Conservation (phyloP, 2,797 vertebrate genomes). For the Anabas testudineus region DNA sequence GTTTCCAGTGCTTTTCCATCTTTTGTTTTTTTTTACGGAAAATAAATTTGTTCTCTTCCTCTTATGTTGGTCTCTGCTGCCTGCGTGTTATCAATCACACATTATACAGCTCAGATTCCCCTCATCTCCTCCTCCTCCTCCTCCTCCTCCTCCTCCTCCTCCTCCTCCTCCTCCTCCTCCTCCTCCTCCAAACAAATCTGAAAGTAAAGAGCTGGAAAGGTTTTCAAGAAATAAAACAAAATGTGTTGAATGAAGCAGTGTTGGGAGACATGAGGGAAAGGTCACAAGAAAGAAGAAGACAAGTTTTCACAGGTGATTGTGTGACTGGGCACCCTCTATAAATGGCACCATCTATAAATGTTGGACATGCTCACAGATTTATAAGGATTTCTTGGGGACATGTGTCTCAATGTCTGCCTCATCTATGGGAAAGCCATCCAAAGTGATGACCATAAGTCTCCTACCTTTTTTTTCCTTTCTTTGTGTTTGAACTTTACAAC, state of each 20-base stretch:
- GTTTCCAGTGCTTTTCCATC: conserved; percentile 60
- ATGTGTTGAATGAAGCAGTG: conserved; percentile 5
- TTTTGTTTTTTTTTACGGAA: conserved; percentile 68
- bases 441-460: conserved; percentile 56
- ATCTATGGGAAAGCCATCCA: conserved; percentile 60
- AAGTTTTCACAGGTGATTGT: conserved; percentile 74
- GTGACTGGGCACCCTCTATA: conserved; percentile 34
- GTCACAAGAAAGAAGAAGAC: conserved; percentile 67
- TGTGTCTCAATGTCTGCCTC: conserved; percentile 55
- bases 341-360: conserved; percentile 51
- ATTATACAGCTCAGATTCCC: conserved; percentile 26
- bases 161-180: not conserved
- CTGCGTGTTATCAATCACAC: conserved; percentile 67
- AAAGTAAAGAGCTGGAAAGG: conserved; percentile 27
- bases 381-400: conserved; percentile 63
- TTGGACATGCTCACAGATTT: conserved; percentile 69
- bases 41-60: conserved; percentile 58
- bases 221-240: conserved; percentile 23
- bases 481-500: conserved; percentile 59
- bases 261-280: conserved; percentile 32
- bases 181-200: conserved; percentile 16
- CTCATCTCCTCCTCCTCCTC: no score
- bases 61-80: conserved; percentile 38
- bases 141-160: no score
- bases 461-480: conserved; percentile 15